Evolutionary conservation across 1,140 invertebrate genomes (phyloP), one percentile per base, ranked within the genome.

Genomic region (Dreissena polymorpha): DNA sequence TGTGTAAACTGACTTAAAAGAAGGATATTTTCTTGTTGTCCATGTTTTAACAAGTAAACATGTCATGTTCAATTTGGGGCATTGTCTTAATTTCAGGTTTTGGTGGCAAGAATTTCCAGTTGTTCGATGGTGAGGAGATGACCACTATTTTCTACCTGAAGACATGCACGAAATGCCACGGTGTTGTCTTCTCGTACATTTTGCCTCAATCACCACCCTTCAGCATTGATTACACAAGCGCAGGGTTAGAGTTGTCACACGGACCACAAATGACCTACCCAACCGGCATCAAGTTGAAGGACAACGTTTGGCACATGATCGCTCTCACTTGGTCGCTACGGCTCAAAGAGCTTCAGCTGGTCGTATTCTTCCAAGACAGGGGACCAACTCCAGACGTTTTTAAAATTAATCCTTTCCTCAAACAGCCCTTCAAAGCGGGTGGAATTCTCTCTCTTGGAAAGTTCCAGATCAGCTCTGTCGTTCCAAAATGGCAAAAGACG

Each of bases 141-240:
- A 74, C 79, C 25, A 82, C 74, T 25, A 73, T 72, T 39, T 82
- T 82, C 49, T 82, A 82, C 71, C 60, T 82, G 57, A 73, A 74
- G 60, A 82, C 79, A 0, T 82, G 79, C 25, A 73, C 70, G 0
- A 71, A 50, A 18, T 82, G 79, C 25, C 79, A 82, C 39, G 79
- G 79, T n/a, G 71, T 82, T 0, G 68, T 82, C 27, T 68, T 82
- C 23, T 82, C 79, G 13, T 82, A 82, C 79, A 67, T 29, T 51
- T 8, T 64, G 14, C 27, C 25, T 49, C 5, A 10, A 25, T 27
- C 39, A 21, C 50, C 10, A 50, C 60, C 79, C n/a, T 74, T 82
- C 53, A 72, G 68, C 67, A 55, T 82, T 18, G 79, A 82, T 18
- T 82, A 73, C 53, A 82, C 67, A 68, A 27, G 49, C 23, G 71